These are phyloP conservation scores for Dinothrombium tinctorium DNA, from an alignment of 1,140 invertebrate species.

Conservation along the genomic window DNA sequence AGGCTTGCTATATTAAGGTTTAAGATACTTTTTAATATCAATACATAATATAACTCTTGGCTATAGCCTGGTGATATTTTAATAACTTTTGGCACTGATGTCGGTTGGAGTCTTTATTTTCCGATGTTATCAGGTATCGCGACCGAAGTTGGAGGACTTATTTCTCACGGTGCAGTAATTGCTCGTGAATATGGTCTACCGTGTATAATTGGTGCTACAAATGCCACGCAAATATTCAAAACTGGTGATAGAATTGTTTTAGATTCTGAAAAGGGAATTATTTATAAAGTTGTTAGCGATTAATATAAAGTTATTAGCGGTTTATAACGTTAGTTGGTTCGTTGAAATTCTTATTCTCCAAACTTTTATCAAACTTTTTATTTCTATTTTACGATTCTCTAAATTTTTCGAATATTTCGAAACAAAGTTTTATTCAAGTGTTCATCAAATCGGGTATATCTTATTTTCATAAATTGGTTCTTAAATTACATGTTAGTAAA, in stretches of 20 bases:
- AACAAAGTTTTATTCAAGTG: too few relatives aligned
- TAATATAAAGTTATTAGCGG: too few relatives aligned
- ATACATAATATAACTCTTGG: too few relatives aligned
- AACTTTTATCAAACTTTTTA: too few relatives aligned
- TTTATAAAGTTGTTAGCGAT: too few relatives aligned
- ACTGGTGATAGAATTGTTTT: constrained; percentile 28
- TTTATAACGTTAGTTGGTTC: too few relatives aligned
- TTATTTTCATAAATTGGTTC: too few relatives aligned
- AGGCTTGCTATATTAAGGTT: constrained; percentile 23
- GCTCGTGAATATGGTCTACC: constrained; percentile 62
- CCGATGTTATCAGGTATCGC: constrained; percentile 50
- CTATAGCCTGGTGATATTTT: constrained; percentile 46
- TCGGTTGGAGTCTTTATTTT: constrained; percentile 68
- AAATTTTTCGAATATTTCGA: too few relatives aligned
- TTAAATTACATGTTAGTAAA: too few relatives aligned
- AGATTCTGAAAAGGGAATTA: constrained; percentile 17
- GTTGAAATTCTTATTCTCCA: too few relatives aligned
- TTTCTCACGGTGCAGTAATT: constrained; percentile 65
- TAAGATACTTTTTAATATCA: not conserved
- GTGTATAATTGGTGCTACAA: constrained; percentile 44
- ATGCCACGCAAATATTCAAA: constrained; percentile 38
- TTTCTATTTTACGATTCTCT: too few relatives aligned
- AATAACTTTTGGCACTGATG: constrained; percentile 50
- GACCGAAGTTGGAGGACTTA: constrained; percentile 57
- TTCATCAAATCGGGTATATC: too few relatives aligned